A percentile compares a stretch with the other conserved stretches of the same genome.
Evolutionary conservation across 2,888 invertebrate genomes (phyloP).

Genomic region (Noctua fimbriata): DNA sequence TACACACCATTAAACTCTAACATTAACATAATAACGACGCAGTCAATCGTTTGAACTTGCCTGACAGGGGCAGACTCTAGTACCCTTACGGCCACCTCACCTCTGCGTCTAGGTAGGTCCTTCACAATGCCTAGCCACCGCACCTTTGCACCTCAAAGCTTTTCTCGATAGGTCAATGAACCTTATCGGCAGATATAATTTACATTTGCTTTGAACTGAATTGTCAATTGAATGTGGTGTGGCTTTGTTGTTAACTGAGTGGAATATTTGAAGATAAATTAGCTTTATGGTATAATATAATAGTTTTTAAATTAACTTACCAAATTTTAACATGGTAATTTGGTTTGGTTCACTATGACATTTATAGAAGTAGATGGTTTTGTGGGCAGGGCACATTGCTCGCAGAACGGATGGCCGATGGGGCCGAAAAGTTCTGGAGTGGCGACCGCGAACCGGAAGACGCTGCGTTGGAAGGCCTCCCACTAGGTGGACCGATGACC

Average conservation of each 20-base stretch:
- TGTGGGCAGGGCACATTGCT: too few relatives aligned
- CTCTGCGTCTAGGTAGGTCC: constrained; percentile 75
- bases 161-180: constrained; percentile 72
- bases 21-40: constrained; percentile 64
- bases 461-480: too few relatives aligned
- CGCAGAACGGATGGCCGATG: too few relatives aligned
- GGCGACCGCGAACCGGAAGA: too few relatives aligned
- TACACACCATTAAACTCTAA: constrained; percentile 7
- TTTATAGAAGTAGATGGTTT: neutral
- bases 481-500: too few relatives aligned
- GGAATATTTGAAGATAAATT: neutral
- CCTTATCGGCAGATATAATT: constrained; percentile 54
- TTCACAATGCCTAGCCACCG: constrained; percentile 77
- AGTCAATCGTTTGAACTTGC: constrained; percentile 58
- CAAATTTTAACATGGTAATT: neutral
- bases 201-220: constrained; percentile 18
- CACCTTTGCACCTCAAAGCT: constrained; percentile 70
- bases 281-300: neutral
- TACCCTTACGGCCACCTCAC: constrained; percentile 65
- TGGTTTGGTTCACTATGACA: neutral
- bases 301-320: neutral
- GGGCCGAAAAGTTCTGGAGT: too few relatives aligned
- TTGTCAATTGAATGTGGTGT: neutral
- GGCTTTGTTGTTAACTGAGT: neutral
- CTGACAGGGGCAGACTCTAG: constrained; percentile 73